Evolutionary conservation across 2,888 invertebrate species (phyloP), one percentile per base, ranked within the genome.

Genomic region (Trichacis sp.): DNA sequence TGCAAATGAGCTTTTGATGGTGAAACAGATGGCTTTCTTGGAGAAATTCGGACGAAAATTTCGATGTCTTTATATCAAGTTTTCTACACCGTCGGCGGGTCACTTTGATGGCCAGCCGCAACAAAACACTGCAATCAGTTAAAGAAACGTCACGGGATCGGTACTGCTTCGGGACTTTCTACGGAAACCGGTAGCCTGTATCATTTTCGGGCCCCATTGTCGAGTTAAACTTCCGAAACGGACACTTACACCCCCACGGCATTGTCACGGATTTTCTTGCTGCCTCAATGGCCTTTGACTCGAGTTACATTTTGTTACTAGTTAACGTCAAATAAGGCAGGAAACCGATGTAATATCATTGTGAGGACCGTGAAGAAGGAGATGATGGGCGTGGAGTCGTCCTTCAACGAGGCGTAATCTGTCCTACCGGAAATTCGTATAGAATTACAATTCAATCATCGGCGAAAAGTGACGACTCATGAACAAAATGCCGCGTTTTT

Each of bases 211-310:
- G 11, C 33, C 67, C 64, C 56, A 74, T 73, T 74, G 75, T 69
- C 69, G 33, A 59, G 46, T 53, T 68, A 65, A 58, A 73, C 75
- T 77, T 76, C 75, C 79, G 79, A 70, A 73, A 68, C 64, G 62
- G 64, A 64, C 69, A 62, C 29, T 65, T 55, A 69, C 70, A 68
- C 66, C 70, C 64, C 49, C 68, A 53, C 65, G 54, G 68, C 67
- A 76, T 80, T 78, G 77, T 80, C 55, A 55, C 63, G 63, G 62
- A 75, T 77, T 77, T 77, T 54, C 74, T 75, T 70, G 67, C 64
- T 49, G 57, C 62, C 60, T 67, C 64, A 57, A 54, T 40, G 60
- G 15, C n/a, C 50, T 56, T 40, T 54, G 59, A 57, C 57, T 68
- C 54, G 63, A 60, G 67, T 63, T 59, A 67, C 67, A 63, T 58